These are phyloP conservation scores for Ctenopoma multispine DNA, from an alignment of 2,797 vertebrate genomes.

Conservation along the genomic window DNA sequence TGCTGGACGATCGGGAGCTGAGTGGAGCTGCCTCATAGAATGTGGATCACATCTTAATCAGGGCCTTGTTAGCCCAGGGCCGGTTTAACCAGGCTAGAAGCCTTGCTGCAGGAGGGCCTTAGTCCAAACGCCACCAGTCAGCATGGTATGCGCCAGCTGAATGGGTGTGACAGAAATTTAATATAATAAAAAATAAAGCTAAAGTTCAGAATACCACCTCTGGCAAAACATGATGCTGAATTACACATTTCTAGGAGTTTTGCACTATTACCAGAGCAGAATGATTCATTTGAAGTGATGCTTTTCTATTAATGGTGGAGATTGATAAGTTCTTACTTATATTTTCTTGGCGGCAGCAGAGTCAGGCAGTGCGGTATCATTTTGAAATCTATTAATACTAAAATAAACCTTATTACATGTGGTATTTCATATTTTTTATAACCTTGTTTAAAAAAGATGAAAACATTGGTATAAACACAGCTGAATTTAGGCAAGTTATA, in stretches of 20 bases:
- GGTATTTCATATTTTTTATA: neutral
- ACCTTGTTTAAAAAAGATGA: neutral
- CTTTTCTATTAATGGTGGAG: constrained; percentile 10
- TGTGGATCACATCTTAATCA: constrained; percentile 78
- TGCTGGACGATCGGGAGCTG: constrained; percentile 52
- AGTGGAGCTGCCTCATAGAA: constrained; percentile 62
- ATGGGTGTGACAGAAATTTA: constrained; percentile 10
- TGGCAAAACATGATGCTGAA: neutral
- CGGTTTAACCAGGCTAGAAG: constrained; percentile 30
- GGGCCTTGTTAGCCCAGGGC: constrained; percentile 67
- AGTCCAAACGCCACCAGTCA: neutral
- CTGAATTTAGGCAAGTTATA: neutral
- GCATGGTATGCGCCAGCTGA: constrained; percentile 9
- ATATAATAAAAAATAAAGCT: neutral
- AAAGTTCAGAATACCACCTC: neutral
- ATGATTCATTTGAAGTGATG: constrained; percentile 16
- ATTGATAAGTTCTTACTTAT: constrained; percentile 1
- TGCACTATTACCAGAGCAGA: neutral
- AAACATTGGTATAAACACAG: neutral
- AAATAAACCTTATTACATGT: neutral
- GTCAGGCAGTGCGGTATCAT: neutral
- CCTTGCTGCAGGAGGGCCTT: constrained; percentile 33
- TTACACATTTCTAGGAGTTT: constrained; percentile 9
- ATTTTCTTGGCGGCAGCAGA: constrained; percentile 3
- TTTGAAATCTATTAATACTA: neutral